Evolutionary conservation across 2,113 vertebrate species (phyloP), one percentile per base, ranked within the genome.

Genomic region (Bubo bubo): DNA sequence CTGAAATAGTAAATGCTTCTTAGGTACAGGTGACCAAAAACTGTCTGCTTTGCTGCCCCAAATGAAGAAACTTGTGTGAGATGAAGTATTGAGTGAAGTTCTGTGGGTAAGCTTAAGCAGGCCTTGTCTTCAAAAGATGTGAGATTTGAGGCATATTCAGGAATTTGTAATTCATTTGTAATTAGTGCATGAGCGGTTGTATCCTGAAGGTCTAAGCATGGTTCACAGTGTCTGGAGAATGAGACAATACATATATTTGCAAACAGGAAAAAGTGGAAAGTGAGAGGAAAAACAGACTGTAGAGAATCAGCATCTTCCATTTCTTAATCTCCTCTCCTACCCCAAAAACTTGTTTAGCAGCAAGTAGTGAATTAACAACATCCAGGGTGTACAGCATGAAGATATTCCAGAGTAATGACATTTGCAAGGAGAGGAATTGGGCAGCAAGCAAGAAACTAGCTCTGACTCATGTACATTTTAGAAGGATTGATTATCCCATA

Each of bases 221-320:
- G 24, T 45, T 76, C 49, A 37, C 26, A 47, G n/a, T 5, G 2
- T 47, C 35, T 58, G 34, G 15, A 56, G 23, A 84, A 84, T 19
- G 22, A 75, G 72, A 39, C 8, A 67, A 30, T 0, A 0, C 11
- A 41, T 4, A 18, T 50, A 28, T 3, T 47, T 32, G 49, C 35
- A 79, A 62, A 35, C 8, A 58, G 45, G 35, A 53, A 4, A 55
- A 79, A 79, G 20, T 14, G 21, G 20, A 72, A 43, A 72, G 22
- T 32, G 6, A 63, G 43, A 41, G 23, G 23, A 5, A 68, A 53
- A 63, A 28, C 24, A n/a, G 7, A 24, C 8, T 39, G 8, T 6
- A 50, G 32, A 34, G 21, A 68, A 70, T 50, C 35, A 50, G 3
- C 5, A 77, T 3, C 5, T 18, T 89, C 8, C 19, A 28, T 79